Evolutionary conservation across 2,797 vertebrate genomes (phyloP).

Genomic region (Acanthiza pusilla): DNA sequence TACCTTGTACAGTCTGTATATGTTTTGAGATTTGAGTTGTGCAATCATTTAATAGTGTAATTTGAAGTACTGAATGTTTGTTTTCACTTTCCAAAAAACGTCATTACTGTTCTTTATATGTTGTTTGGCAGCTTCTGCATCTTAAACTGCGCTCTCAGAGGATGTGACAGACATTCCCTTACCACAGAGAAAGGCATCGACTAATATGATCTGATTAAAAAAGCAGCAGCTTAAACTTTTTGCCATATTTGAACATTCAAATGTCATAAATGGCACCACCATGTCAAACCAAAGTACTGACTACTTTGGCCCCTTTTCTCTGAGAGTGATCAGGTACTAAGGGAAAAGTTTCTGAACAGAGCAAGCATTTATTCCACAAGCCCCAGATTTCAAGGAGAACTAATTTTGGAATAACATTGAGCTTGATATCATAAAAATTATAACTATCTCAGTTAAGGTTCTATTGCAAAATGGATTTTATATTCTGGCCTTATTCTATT

Average conservation of each 20-base stretch:
- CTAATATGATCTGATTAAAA: neutral
- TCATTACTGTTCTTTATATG: neutral
- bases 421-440: neutral
- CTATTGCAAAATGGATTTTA: neutral
- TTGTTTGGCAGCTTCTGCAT: neutral
- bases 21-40: neutral
- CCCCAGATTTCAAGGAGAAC: neutral
- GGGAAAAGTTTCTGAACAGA: neutral
- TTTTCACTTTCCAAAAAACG: neutral
- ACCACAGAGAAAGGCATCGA: neutral
- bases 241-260: neutral
- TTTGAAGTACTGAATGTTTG: neutral
- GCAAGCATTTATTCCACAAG: neutral
- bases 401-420: neutral
- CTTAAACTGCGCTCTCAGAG: neutral
- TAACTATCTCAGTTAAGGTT: neutral
- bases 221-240: neutral
- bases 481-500: neutral
- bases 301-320: neutral
- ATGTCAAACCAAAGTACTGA: neutral
- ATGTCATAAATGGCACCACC: neutral
- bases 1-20: neutral
- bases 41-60: neutral
- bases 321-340: neutral
- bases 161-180: neutral